Evolutionary conservation across 2,113 vertebrate species (phyloP), one percentile per base, ranked within the genome.

Genomic region (Sceloporus tristichus): DNA sequence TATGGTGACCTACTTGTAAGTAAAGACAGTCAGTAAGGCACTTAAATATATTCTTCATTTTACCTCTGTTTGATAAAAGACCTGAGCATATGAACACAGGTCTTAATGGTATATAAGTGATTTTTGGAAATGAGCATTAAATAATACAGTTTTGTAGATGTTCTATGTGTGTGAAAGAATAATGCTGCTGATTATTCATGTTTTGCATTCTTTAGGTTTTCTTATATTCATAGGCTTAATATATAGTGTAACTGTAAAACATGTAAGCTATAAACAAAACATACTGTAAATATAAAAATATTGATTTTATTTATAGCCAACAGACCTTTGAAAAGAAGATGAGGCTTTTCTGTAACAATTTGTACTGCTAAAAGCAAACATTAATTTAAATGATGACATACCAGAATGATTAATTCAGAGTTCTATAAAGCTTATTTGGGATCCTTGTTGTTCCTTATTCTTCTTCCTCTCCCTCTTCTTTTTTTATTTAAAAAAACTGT

Each of bases 61-160:
- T 71, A 71, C 25, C 65, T 62, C 42, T 77, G 62, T 84, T 78
- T 84, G 42, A 21, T 21, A 84, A 88, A 77, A 38, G n/a, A 82
- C 27, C 75, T 87, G 56, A 74, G 21, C 6, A 34, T 70, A 6
- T 78, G 53, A 87, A n/a, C 40, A 34, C 53, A 42, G 56, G 19
- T 2, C 65, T 70, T 16, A 59, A 16, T 0, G 73, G 38, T 62
- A 66, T 53, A 9, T 25, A 5, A 65, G 38, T 88, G 85, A 2
- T 10, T 65, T 85, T 80, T 42, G 40, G 40, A 6, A 14, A 11
- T 25, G 19, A 79, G 40, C 3, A 0, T 0, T 2, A 23, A 0
- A 1, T 66, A 66, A 75, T 40, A 74, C 56, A 82, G n/a, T 34
- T 66, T 59, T 3, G 38, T 48, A 48, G 48, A 5, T 48, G 48